Base-by-base conservation (phyloP, 1,140 invertebrate species). In the Zaprionus vittiger region DNA sequence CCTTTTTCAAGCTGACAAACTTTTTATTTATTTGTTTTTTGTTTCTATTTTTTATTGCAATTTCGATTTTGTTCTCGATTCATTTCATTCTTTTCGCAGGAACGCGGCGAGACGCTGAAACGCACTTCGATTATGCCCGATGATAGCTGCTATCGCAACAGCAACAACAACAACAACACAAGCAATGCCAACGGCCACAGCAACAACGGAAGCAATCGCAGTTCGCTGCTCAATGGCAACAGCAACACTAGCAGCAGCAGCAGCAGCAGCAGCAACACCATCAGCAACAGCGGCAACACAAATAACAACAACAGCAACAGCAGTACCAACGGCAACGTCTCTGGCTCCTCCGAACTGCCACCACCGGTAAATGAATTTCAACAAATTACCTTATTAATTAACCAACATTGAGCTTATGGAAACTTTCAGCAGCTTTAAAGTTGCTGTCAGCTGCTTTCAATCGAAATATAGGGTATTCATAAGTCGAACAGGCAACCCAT, bases 331-430 rank as follows among this genome's bases (percentile, higher is more conserved):
- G 55, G 55, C 70, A 77, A 28, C 3, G 49, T 17, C 60, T 83
- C 71, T 72, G 80, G 67, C 28, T 37, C 57, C 1, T 47, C 68
- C 34, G 85, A 85, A 67, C 74, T 82, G 22, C 95, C 95, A 57
- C 95, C 95, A 71, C 95, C 94, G 74, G 95, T 95, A 93, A 94
- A 93, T 93, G 57, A 73, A 47, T 47, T 47, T 44, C 0, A 17
- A 17, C 6, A 20, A 49, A 49, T 20, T 55, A 20, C n/a, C 26
- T 28, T 28, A 28, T 7, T 28, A 28, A 28, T 28, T 28, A 28
- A 28, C 1, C 26, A 28, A 28, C 1, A 1, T 28, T 61, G 28
- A 31, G 4, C 11, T 56, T 57, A 5, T 4, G 38, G 1, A 1
- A 62, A 49, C 22, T 22, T 38, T 38, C n/a, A 11, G 2, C 38